Conservation (phyloP, 2,888 invertebrate species). For the Polylopha cassiicola region DNA sequence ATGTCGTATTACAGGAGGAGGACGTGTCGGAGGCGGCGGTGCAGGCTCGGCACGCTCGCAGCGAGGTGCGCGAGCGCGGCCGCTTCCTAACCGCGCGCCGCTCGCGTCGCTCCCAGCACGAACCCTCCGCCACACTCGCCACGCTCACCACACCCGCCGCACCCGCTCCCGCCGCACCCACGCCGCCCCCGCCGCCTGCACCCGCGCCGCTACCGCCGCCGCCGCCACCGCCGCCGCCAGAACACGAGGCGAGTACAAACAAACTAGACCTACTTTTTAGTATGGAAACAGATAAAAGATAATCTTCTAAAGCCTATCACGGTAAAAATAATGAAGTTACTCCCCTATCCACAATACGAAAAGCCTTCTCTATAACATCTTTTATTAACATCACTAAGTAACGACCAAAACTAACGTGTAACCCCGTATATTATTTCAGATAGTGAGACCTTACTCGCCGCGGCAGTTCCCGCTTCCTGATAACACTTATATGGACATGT, state of each 20-base stretch:
- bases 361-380: not conserved
- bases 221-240: conserved; percentile 20
- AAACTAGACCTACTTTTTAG: not conserved
- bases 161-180: conserved; percentile 71
- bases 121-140: conserved; percentile 15
- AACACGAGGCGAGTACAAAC: conserved; percentile 33
- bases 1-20: conserved; percentile 73
- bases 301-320: no score
- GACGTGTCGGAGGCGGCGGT: conserved; percentile 88
- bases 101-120: conserved; percentile 34
- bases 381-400: conserved; percentile 14
- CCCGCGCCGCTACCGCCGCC: conserved; percentile 56
- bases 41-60: conserved; percentile 83
- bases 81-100: conserved; percentile 77
- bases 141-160: conserved; percentile 36
- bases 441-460: conserved; percentile 84
- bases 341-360: not conserved
- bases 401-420: conserved; percentile 20
- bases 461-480: conserved; percentile 86
- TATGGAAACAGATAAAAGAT: no score
- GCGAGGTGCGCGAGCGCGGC: conserved; percentile 88
- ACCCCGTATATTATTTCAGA: conserved; percentile 56
- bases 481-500: conserved; percentile 81
- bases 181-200: conserved; percentile 48
- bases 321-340: no score